Conservation (phyloP, 2,888 invertebrate species). For the Idaea straminata region DNA sequence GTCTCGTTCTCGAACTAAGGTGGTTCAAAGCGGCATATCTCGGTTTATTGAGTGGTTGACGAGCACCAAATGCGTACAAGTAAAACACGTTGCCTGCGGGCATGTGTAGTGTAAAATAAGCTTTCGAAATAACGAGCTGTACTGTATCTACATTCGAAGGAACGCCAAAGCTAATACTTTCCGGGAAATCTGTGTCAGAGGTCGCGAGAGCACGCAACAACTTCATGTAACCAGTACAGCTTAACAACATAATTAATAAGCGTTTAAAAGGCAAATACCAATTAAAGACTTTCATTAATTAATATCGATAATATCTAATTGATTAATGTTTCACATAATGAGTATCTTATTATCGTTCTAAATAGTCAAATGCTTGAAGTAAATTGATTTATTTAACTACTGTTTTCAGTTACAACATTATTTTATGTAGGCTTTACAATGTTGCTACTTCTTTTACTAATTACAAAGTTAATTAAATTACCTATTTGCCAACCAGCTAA, state of each 20-base stretch:
- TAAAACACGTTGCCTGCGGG: conserved; percentile 40
- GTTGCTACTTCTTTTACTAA: too few relatives aligned
- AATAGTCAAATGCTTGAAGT: neutral
- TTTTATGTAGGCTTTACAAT: neutral
- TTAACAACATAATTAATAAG: conserved; percentile 62
- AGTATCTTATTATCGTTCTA: conserved; percentile 32
- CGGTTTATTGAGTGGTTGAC: conserved; percentile 32
- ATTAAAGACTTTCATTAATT: conserved; percentile 60
- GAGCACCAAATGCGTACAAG: conserved; percentile 39
- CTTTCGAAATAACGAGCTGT: conserved; percentile 64
- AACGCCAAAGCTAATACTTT: conserved; percentile 58
- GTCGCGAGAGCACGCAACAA: conserved; percentile 54
- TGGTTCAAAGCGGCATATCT: conserved; percentile 5
- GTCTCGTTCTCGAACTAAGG: conserved; percentile 5
- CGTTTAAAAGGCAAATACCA: conserved; percentile 49
- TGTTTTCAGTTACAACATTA: neutral
- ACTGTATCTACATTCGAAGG: conserved; percentile 47
- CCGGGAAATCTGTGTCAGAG: conserved; percentile 62
- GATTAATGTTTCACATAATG: conserved; percentile 43
- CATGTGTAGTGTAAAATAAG: conserved; percentile 51
- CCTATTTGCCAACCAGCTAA: too few relatives aligned
- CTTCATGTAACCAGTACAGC: conserved; percentile 46
- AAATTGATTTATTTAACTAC: conserved; percentile 8
- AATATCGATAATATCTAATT: conserved; percentile 48
- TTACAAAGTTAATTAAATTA: too few relatives aligned